Conservation (phyloP, 2,888 invertebrate species). For the Bombylius major region DNA sequence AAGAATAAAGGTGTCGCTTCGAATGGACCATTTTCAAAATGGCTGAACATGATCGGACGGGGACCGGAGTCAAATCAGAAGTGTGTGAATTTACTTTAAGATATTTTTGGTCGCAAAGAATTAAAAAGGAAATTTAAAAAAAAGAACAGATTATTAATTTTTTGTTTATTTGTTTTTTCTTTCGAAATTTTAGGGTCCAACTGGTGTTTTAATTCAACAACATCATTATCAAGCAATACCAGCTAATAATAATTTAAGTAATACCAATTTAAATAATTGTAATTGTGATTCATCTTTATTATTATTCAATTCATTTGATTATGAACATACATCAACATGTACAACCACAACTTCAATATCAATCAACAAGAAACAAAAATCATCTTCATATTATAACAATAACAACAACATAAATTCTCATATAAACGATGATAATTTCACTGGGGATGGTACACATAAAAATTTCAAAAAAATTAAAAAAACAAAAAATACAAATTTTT, state of each 20-base stretch:
- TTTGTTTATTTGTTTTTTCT: conserved; percentile 3
- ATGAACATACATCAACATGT: conserved; percentile 29
- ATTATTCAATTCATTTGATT: conserved; percentile 26
- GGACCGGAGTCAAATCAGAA: too few species aligned
- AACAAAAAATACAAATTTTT: too few species aligned
- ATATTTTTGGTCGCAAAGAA: too few species aligned
- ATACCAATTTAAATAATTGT: conserved; percentile 21
- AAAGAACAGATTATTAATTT: too few species aligned
- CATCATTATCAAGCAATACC: conserved; percentile 85
- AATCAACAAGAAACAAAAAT: conserved; percentile 18
- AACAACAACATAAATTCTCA: not conserved
- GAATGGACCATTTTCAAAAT: too few species aligned
- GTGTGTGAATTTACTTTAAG: too few species aligned
- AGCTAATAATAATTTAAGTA: conserved; percentile 37
- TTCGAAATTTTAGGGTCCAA: conserved; percentile 64
- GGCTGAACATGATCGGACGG: too few species aligned
- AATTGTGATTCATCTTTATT: conserved; percentile 17
- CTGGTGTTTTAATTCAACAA: conserved; percentile 82
- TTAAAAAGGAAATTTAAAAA: too few species aligned
- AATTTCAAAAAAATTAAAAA: too few species aligned
- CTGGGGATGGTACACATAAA: not conserved
- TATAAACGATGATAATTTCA: not conserved
- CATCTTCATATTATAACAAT: too few species aligned
- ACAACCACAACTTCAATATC: conserved; percentile 16
- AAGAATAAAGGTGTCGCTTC: too few species aligned